These are phyloP conservation scores for Pterocles orientalis DNA, from an alignment of 2,113 vertebrate species.

Conservation along the genomic window DNA sequence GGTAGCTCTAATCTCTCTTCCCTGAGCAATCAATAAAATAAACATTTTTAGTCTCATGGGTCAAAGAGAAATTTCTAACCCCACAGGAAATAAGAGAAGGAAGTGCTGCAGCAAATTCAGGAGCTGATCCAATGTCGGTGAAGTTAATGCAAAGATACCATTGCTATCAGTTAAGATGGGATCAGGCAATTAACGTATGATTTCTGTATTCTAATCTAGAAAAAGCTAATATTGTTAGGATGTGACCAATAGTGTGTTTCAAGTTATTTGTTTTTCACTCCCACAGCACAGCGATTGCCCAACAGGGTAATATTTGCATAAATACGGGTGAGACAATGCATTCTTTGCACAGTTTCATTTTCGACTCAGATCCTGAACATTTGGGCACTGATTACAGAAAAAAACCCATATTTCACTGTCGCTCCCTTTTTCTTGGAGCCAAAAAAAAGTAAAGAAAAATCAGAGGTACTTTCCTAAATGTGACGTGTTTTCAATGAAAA, in stretches of 20 bases:
- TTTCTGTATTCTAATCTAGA: background rate
- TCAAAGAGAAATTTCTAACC: background rate
- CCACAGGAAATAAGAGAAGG: background rate
- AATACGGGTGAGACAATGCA: background rate
- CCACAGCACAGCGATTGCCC: background rate
- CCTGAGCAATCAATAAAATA: background rate
- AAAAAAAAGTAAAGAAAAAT: background rate
- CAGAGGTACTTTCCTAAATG: background rate
- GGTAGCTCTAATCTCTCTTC: background rate
- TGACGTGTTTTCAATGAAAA: background rate
- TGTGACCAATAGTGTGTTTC: background rate
- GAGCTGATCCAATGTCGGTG: background rate
- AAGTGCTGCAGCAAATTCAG: background rate
- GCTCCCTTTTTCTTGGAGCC: background rate
- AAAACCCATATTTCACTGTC: background rate
- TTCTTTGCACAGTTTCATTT: background rate
- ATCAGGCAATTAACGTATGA: background rate
- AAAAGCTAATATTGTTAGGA: background rate
- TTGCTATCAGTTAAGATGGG: background rate
- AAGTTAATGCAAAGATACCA: background rate
- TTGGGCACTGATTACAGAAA: background rate
- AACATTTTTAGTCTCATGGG: background rate
- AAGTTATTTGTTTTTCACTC: background rate
- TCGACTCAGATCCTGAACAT: background rate
- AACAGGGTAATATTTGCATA: conserved; percentile 11